Evolutionary conservation across 64 coral and sea anemone species (phyloP), one percentile per base, ranked within the genome.

Genomic region (Astreopora myriophthalma): DNA sequence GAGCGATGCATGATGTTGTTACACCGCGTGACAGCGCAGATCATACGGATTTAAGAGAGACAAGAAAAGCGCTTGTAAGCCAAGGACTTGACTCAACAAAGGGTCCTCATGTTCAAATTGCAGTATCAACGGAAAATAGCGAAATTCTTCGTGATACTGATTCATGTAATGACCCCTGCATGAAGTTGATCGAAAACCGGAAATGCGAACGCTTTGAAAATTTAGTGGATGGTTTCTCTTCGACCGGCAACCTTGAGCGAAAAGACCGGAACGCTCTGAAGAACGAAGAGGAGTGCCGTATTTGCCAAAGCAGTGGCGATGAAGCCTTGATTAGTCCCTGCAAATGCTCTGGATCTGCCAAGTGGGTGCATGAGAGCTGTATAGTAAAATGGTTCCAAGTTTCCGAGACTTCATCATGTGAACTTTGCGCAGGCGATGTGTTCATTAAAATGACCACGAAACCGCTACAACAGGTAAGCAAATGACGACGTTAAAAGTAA

Each of bases 341-440:
- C 32, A 93, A 93, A 49, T 99, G 97, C 51, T 65, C 90, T 22
- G 97, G 97, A 0, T 96, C 97, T 1, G 48, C 97, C 0, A 89
- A 90, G 25, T 99, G 97, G 97, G 91, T 99, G 8, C 97, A 99
- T 34, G 80, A 96, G 46, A 92, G 89, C 12, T 99, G 97, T 25
- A 76, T 99, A 5, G 86, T 99, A 16, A 88, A 82, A 34, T 99
- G 97, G 97, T 90, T 99, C 69, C 91, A 92, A 40, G 36, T 96
- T 84, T 93, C 97, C 1, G 77, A 92, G 26, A 88, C 90, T 11
- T 71, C 94, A 3, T 72, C 92, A 62, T 99, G 97, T 48, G 97
- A 99, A 60, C 80, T 99, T 11, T 99, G 97, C 72, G 86, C 88
- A 37, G 78, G 86, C 40, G 71, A 82, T 65, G 89, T 99, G 20